These are phyloP conservation scores for Oxycera nigricornis DNA, from an alignment of 2,888 invertebrate genomes.

Conservation along the genomic window DNA sequence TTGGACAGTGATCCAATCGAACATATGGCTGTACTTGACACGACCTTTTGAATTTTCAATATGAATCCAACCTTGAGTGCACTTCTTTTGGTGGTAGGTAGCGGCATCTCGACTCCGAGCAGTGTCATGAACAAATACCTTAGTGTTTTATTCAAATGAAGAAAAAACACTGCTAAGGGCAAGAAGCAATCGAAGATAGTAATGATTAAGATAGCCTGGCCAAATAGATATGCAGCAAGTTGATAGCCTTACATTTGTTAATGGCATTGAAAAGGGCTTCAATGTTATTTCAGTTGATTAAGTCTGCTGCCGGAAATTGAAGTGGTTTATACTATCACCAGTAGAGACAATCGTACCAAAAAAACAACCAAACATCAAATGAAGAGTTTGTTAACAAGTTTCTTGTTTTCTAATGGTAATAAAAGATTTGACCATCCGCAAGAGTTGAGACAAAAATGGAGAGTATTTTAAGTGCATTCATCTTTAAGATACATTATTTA, in stretches of 20 bases:
- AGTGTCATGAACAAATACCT: constrained; percentile 17
- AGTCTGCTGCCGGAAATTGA: neutral
- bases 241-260: neutral
- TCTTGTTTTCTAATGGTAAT: too few species aligned
- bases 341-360: too few species aligned
- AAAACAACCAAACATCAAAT: too few species aligned
- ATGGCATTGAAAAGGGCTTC: neutral
- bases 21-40: constrained; percentile 16
- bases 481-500: too few species aligned
- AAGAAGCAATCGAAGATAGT: neutral
- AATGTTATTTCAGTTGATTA: too few species aligned
- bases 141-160: neutral
- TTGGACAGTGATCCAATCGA: constrained; percentile 11
- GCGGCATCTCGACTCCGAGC: neutral
- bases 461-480: too few species aligned
- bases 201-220: neutral
- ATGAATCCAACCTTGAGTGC: constrained; percentile 5
- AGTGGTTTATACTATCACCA: too few species aligned
- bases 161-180: neutral
- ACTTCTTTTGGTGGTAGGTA: neutral
- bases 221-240: neutral
- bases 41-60: constrained; percentile 22
- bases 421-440: too few species aligned
- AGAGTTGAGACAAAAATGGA: too few species aligned
- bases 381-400: too few species aligned